phyloP scores from a whole-genome alignment of 2,797 vertebrate species.

The Petrocephalus sullivani region DNA sequence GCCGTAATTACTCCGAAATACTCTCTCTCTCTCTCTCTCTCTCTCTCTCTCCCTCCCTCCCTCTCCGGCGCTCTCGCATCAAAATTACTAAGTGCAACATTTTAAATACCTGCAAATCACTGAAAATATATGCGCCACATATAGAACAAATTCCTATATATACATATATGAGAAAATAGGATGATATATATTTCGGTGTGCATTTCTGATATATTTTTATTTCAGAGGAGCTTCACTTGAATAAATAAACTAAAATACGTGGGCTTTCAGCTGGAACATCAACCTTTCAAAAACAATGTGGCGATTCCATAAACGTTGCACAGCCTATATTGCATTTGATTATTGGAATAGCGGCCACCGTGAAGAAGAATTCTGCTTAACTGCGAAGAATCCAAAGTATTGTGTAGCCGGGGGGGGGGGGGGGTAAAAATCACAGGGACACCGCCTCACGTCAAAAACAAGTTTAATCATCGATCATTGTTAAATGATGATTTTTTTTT shows the following conservation, averaged over 20 bases:
- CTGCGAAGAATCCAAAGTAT: not conserved
- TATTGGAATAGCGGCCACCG: not conserved
- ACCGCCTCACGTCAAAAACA: not conserved
- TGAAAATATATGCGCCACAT: not conserved
- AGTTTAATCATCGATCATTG: not conserved
- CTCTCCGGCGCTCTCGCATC: not conserved
- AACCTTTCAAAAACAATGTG: not conserved
- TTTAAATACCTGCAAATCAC: not conserved
- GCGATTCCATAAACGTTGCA: not conserved
- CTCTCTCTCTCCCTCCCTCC: not conserved
- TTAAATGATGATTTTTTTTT: not conserved
- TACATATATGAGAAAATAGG: not conserved
- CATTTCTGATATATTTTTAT: not conserved
- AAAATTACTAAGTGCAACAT: not conserved
- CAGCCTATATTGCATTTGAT: not conserved
- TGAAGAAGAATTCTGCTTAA: not conserved
- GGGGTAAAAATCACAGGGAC: not conserved
- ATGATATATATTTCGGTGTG: not conserved
- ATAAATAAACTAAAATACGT: not conserved
- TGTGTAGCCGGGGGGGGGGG: not conserved
- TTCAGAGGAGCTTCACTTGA: not conserved
- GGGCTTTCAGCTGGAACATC: not conserved
- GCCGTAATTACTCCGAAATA: not conserved
- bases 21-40: not conserved
- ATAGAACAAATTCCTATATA: not conserved